Evolutionary conservation across 2,888 invertebrate species (phyloP).

Genomic region (Operophtera brumata): DNA sequence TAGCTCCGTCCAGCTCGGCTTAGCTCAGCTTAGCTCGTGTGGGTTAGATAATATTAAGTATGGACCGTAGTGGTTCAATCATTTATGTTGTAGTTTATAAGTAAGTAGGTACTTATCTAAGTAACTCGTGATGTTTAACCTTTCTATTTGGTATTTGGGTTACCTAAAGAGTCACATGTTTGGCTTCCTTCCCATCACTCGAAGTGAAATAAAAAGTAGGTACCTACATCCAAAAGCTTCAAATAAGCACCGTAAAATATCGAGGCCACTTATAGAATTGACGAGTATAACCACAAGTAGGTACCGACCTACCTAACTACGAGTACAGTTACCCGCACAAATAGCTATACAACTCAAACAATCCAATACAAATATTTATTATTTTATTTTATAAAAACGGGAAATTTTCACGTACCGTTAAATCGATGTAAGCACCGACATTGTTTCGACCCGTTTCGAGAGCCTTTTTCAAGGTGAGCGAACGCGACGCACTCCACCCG

Average conservation of each 20-base stretch:
- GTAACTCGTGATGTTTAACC: background rate
- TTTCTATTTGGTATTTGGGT: background rate
- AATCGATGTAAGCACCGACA: too few species aligned
- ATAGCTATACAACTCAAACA: background rate
- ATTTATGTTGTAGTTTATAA: background rate
- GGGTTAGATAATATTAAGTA: too few species aligned
- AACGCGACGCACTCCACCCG: too few species aligned
- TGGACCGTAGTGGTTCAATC: too few species aligned
- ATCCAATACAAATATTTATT: background rate
- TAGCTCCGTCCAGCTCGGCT: background rate
- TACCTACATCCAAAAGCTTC: conserved; percentile 12
- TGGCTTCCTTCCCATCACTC: conserved; percentile 1
- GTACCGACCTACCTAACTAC: background rate
- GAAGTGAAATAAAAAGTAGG: conserved; percentile 12
- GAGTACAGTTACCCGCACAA: background rate
- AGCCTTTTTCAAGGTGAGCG: too few species aligned
- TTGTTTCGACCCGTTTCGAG: too few species aligned
- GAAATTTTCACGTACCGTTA: too few species aligned
- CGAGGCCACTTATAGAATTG: conserved; percentile 19
- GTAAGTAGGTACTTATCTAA: background rate
- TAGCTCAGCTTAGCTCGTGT: background rate
- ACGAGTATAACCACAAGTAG: conserved; percentile 1
- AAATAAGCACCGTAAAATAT: conserved; percentile 21
- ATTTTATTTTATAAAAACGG: too few species aligned
- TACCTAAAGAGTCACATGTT: conserved; percentile 6